These are phyloP conservation scores for Drosophila maculinotata DNA, from an alignment of 2,888 invertebrate genomes.

Conservation along the genomic window DNA sequence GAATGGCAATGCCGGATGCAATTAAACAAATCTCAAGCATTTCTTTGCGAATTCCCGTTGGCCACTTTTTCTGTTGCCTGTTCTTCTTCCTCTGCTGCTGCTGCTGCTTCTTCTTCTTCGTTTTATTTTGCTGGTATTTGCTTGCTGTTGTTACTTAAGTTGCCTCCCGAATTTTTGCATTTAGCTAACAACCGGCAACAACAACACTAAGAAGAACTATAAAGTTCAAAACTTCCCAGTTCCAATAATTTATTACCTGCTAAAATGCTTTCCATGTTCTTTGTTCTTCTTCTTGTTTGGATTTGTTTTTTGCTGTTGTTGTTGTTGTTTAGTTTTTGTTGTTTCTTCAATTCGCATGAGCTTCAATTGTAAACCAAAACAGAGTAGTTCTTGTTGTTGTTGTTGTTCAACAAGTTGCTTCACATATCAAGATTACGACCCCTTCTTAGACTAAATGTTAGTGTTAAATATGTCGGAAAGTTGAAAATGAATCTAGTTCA, in stretches of 20 bases:
- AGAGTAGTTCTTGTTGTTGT: not conserved
- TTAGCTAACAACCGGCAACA: conserved; percentile 33
- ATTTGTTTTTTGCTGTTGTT: not conserved
- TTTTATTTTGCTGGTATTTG: not conserved
- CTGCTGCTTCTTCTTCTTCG: not conserved
- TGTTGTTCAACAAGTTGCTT: conserved; percentile 46
- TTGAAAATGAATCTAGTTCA: not conserved
- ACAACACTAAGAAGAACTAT: conserved; percentile 17
- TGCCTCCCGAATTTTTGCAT: conserved; percentile 17
- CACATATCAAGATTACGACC: conserved; percentile 24
- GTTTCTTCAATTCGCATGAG: not conserved
- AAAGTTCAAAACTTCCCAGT: conserved; percentile 27
- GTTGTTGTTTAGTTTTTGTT: not conserved
- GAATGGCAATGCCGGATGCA: conserved; percentile 66
- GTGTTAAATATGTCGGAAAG: no score
- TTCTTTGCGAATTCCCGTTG: conserved; percentile 58
- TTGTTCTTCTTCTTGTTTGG: conserved; percentile 3
- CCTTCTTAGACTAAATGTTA: not conserved
- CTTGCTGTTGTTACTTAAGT: conserved; percentile 20
- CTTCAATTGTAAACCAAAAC: not conserved
- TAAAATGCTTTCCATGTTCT: conserved; percentile 24
- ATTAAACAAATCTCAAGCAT: conserved; percentile 78
- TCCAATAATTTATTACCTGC: conserved; percentile 51
- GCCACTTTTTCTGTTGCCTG: conserved; percentile 34
- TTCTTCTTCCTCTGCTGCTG: conserved; percentile 10